A percentile compares a stretch with the other conserved stretches of the same genome.
Conservation (phyloP, 2,888 invertebrate species). For the Drosophila basisetae region DNA sequence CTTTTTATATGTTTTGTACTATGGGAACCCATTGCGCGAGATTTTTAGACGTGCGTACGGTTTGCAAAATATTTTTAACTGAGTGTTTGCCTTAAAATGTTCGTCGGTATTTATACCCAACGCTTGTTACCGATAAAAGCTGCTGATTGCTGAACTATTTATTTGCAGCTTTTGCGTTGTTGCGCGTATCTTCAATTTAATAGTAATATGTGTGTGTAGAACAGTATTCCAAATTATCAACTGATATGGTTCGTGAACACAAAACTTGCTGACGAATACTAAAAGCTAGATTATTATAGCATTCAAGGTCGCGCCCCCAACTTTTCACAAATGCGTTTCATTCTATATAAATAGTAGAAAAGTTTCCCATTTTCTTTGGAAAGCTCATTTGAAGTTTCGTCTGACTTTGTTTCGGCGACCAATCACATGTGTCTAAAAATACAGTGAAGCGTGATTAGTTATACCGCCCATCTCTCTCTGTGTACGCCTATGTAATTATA, state of each 20-base stretch:
- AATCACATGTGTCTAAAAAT: background rate
- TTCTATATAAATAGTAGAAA: background rate
- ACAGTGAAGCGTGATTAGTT: background rate
- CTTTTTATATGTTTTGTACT: conserved; percentile 41
- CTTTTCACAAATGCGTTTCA: background rate
- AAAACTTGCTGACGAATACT: background rate
- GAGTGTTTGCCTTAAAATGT: conserved; percentile 13
- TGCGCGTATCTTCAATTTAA: background rate
- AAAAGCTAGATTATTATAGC: background rate
- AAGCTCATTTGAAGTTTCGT: background rate
- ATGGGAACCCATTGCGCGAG: conserved; percentile 28
- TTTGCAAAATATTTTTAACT: conserved; percentile 29
- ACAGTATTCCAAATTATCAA: conserved; percentile 2
- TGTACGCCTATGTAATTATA: background rate
- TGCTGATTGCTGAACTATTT: conserved; percentile 33
- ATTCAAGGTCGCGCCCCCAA: background rate
- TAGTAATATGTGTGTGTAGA: background rate
- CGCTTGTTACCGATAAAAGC: conserved; percentile 8
- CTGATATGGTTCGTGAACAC: conserved; percentile 2
- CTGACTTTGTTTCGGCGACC: background rate
- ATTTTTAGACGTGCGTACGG: conserved; percentile 13
- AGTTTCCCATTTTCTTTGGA: background rate
- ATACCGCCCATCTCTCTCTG: background rate
- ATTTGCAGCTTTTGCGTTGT: conserved; percentile 29
- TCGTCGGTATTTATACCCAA: conserved; percentile 45